These are phyloP conservation scores for Nicator chloris DNA, from an alignment of 2,113 vertebrate genomes.

Conservation along the genomic window DNA sequence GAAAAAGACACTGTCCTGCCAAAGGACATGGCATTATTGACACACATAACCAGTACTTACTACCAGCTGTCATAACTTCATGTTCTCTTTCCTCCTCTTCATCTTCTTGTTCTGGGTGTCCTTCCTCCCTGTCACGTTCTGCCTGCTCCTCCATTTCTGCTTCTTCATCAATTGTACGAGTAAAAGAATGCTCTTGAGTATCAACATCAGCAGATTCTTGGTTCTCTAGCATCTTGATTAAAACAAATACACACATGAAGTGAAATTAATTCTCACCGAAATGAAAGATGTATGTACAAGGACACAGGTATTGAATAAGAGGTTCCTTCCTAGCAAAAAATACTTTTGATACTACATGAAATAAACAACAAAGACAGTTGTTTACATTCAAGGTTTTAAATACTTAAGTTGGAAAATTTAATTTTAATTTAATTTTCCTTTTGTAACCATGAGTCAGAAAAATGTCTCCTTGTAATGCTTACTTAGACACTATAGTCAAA, in stretches of 20 bases:
- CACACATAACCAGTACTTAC: constrained; percentile 74
- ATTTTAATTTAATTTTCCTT: not conserved
- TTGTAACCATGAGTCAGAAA: not conserved
- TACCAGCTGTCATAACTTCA: constrained; percentile 98
- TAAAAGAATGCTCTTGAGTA: constrained; percentile 91
- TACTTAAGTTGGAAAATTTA: not conserved
- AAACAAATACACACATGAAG: not conserved
- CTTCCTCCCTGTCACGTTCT: constrained; percentile 89
- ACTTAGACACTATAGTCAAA: not conserved
- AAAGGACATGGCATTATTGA: not conserved
- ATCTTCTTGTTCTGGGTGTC: constrained; percentile 89
- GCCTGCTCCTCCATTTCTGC: constrained; percentile 93
- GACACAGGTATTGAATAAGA: not conserved
- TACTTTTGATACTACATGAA: not conserved
- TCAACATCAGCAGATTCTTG: constrained; percentile 90
- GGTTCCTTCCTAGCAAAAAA: not conserved
- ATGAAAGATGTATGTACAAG: not conserved
- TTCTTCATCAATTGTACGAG: constrained; percentile 96
- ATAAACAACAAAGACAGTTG: not conserved
- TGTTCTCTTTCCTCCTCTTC: constrained; percentile 93
- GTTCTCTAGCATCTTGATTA: constrained; percentile 86
- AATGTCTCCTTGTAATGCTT: not conserved
- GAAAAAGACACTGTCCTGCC: not conserved
- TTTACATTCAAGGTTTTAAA: not conserved
- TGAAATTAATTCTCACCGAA: not conserved